Percentiles rank a stretch among this genome's conserved stretches.
phyloP scores from a whole-genome alignment of 2,797 vertebrate genomes.

The Halcyon badia region DNA sequence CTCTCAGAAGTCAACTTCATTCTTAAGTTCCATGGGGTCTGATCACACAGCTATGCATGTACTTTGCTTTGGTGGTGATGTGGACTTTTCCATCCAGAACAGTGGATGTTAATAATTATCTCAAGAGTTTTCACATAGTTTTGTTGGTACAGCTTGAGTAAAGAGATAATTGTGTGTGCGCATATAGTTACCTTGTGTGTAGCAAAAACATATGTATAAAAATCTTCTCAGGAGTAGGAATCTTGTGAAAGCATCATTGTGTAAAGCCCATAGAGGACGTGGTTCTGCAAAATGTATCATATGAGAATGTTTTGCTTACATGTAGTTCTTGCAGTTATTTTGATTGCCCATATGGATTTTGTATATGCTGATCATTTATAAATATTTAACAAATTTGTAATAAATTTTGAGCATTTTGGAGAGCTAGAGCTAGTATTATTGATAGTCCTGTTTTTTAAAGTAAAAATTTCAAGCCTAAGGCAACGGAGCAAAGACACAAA shows the following conservation, averaged over 20 bases:
- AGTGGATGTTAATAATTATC: not conserved
- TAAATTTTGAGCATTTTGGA: not conserved
- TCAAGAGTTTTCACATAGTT: not conserved
- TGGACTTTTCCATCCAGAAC: not conserved
- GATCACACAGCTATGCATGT: not conserved
- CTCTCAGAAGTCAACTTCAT: not conserved
- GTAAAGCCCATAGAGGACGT: not conserved
- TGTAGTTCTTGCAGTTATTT: not conserved
- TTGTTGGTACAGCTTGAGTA: not conserved
- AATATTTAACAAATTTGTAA: not conserved
- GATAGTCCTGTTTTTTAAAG: not conserved
- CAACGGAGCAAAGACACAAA: not conserved
- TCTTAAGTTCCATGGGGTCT: accelerated
- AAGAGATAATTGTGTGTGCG: not conserved
- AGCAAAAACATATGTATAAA: not conserved
- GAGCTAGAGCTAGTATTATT: not conserved
- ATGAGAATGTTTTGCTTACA: not conserved
- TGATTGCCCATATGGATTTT: not conserved
- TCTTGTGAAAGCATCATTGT: too few species aligned
- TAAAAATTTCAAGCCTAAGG: not conserved
- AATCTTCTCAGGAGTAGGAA: not conserved
- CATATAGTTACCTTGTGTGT: not conserved
- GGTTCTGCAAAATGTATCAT: not conserved
- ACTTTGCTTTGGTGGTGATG: not conserved
- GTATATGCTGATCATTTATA: not conserved